A percentile compares a stretch with the other conserved stretches of the same genome.
These are phyloP conservation scores for Drosophila tristis DNA, from an alignment of 1,140 invertebrate genomes.

Conservation along the genomic window DNA sequence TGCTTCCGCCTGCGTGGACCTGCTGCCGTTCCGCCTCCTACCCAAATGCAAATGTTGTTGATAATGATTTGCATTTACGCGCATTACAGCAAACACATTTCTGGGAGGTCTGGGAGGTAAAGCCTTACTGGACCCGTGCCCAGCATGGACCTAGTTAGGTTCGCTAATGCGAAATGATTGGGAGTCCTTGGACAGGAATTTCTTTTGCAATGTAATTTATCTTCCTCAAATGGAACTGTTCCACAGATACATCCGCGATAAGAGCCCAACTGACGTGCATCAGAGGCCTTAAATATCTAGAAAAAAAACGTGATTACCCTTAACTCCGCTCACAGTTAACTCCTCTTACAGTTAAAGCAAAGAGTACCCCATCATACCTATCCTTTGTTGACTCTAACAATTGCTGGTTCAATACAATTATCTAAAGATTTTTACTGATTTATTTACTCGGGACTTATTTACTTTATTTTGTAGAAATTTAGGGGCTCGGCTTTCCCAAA, in stretches of 20 bases:
- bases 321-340: neutral
- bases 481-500: constrained; percentile 30
- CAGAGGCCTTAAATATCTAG: constrained; percentile 6
- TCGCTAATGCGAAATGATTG: constrained; percentile 72
- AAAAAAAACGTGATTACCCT: constrained; percentile 19
- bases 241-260: constrained; percentile 48
- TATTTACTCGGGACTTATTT: constrained; percentile 66
- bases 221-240: constrained; percentile 65
- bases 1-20: neutral
- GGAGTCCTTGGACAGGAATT: constrained; percentile 47
- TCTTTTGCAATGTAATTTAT: constrained; percentile 63
- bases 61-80: constrained; percentile 80
- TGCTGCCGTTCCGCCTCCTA: neutral
- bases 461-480: constrained; percentile 39
- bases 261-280: constrained; percentile 22
- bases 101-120: constrained; percentile 2
- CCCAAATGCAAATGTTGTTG: constrained; percentile 68
- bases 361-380: neutral
- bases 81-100: constrained; percentile 43
- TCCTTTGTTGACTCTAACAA: constrained; percentile 55
- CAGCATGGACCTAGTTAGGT: neutral
- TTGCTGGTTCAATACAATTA: constrained; percentile 72
- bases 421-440: constrained; percentile 59
- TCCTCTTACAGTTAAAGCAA: neutral
- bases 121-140: constrained; percentile 9